Evolutionary conservation across 2,888 invertebrate genomes (phyloP).

Genomic region (Lasius fuliginosus): DNA sequence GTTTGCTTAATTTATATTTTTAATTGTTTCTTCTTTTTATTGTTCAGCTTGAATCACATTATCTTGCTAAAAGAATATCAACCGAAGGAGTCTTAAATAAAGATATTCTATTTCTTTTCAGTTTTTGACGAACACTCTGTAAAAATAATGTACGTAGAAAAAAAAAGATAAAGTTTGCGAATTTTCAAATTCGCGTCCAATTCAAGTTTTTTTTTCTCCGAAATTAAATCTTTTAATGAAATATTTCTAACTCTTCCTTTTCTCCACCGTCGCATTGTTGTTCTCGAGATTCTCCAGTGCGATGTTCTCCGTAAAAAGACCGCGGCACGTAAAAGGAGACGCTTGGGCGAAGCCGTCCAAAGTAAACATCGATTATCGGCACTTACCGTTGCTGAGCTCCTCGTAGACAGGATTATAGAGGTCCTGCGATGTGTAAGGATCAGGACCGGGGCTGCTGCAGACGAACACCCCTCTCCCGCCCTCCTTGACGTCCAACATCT

Average conservation of each 20-base stretch:
- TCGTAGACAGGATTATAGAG: conserved; percentile 94
- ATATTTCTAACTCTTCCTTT: background rate
- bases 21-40: background rate
- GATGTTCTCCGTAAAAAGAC: conserved; percentile 34
- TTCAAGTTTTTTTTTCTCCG: background rate
- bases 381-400: conserved; percentile 91
- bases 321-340: conserved; percentile 42
- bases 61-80: background rate
- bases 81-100: background rate
- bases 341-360: conserved; percentile 39
- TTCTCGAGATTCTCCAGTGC: conserved; percentile 1
- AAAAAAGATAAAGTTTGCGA: background rate
- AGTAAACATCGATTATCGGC: conserved; percentile 56
- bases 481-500: conserved; percentile 85
- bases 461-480: conserved; percentile 83
- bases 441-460: conserved; percentile 89
- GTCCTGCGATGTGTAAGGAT: conserved; percentile 89
- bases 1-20: background rate
- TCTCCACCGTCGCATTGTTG: background rate
- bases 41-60: background rate
- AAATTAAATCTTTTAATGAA: conserved; percentile 7
- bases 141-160: background rate
- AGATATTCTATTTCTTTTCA: background rate
- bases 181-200: background rate
- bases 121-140: background rate